phyloP scores from a whole-genome alignment of 2,888 invertebrate genomes.

The Pristionchus exspectatus region DNA sequence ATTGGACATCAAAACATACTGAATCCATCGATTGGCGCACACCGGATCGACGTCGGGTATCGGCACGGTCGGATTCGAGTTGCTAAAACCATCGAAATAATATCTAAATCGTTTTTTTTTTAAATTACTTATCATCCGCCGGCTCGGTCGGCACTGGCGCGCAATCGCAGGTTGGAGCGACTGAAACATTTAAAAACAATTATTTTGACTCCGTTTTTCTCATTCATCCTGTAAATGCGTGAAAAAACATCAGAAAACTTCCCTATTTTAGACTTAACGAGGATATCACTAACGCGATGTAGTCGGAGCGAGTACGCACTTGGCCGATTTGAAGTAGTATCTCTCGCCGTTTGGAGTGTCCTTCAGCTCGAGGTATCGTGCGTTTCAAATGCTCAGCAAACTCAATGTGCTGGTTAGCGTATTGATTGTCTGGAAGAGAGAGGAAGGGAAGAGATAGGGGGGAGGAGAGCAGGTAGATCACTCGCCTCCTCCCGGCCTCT shows the following conservation, averaged over 20 bases:
- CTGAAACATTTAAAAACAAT: too few species aligned
- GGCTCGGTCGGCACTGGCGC: background rate
- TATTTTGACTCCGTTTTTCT: too few species aligned
- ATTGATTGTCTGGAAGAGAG: too few species aligned
- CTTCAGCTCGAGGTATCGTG: background rate
- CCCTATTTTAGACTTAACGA: too few species aligned
- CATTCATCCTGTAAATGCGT: too few species aligned
- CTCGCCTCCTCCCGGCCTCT: too few species aligned
- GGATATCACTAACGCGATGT: background rate
- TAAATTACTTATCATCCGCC: background rate
- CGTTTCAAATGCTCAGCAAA: too few species aligned
- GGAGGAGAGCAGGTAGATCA: too few species aligned
- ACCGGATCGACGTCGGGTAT: background rate
- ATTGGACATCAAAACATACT: background rate
- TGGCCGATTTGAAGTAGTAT: slow-evolving; percentile 10
- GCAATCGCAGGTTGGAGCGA: background rate
- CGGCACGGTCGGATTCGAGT: background rate
- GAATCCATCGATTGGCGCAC: background rate
- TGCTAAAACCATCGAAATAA: background rate
- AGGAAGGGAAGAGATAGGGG: too few species aligned
- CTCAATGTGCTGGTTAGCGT: too few species aligned
- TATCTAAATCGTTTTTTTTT: too few species aligned
- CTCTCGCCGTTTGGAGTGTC: background rate
- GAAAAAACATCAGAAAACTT: too few species aligned
- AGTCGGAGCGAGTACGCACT: background rate